phyloP scores from a whole-genome alignment of 2,797 vertebrate genomes.

The Scarus forsteni region DNA sequence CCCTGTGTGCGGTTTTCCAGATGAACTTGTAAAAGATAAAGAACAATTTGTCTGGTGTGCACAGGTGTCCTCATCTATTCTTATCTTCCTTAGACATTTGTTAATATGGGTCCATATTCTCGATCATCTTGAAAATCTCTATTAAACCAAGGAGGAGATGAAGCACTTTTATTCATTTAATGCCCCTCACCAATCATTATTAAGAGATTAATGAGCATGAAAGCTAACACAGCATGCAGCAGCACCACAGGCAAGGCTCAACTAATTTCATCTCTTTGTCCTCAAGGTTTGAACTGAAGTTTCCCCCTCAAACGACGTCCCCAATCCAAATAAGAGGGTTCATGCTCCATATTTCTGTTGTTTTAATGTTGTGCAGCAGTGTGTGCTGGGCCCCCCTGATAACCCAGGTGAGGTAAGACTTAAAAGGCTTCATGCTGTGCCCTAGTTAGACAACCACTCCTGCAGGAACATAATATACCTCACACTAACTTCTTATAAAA shows the following conservation, averaged over 20 bases:
- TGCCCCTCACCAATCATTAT: constrained; percentile 24
- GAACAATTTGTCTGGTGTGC: too few relatives aligned
- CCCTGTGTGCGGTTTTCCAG: too few relatives aligned
- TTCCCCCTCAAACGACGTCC: constrained; percentile 41
- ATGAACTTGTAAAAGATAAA: too few relatives aligned
- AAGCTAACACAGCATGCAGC: constrained; percentile 33
- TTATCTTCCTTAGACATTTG: too few relatives aligned
- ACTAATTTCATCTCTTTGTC: constrained; percentile 36
- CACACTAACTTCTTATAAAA: constrained; percentile 31
- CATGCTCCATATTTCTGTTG: constrained; percentile 14
- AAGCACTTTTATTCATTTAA: constrained; percentile 41
- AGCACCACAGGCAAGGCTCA: constrained; percentile 41
- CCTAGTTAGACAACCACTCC: constrained; percentile 48
- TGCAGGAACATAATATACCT: constrained; percentile 26
- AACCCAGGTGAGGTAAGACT: constrained; percentile 57
- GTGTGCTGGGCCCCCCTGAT: constrained; percentile 37
- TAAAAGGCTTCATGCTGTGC: constrained; percentile 59
- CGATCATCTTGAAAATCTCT: constrained; percentile 33
- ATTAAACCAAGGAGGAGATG: constrained; percentile 29
- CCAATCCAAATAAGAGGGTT: constrained; percentile 52
- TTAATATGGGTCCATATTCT: background rate
- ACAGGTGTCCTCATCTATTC: too few relatives aligned
- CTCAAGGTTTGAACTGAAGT: constrained; percentile 36
- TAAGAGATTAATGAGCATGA: constrained; percentile 48
- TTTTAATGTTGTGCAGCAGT: constrained; percentile 26